A percentile compares a stretch with the other conserved stretches of the same genome.
Evolutionary conservation across 1,140 invertebrate genomes (phyloP).

Genomic region (Diprion similis): DNA sequence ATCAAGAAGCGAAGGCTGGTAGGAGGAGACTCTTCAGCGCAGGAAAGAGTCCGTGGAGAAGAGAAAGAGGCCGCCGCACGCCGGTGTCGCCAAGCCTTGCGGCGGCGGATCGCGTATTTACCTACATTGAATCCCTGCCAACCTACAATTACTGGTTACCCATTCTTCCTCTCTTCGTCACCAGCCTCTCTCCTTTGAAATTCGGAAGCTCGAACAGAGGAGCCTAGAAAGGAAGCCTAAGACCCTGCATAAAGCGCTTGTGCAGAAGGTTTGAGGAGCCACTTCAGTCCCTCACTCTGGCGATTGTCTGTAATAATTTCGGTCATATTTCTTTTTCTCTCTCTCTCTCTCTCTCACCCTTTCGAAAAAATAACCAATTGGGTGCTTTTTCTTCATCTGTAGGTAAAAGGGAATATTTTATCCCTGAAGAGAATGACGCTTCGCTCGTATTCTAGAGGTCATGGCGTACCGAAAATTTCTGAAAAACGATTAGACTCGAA

Average conservation of each 20-base stretch:
- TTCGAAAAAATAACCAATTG: too few species aligned
- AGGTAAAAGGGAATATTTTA: too few species aligned
- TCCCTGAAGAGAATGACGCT: too few species aligned
- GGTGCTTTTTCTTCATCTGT: too few species aligned
- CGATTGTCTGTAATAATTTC: too few species aligned
- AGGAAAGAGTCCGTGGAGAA: neutral
- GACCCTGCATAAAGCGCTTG: conserved; percentile 46
- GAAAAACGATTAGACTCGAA: too few species aligned
- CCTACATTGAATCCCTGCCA: conserved; percentile 63
- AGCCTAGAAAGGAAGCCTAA: conserved; percentile 36
- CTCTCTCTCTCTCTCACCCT: too few species aligned
- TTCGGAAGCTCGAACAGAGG: conserved; percentile 39
- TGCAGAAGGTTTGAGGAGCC: neutral
- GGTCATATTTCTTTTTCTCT: too few species aligned
- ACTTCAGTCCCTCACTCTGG: neutral
- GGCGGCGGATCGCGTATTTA: conserved; percentile 53
- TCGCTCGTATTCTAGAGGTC: too few species aligned
- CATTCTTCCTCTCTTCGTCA: conserved; percentile 44
- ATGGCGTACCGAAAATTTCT: too few species aligned
- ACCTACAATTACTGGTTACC: conserved; percentile 61
- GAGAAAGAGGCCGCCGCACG: conserved; percentile 46
- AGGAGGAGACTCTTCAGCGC: neutral
- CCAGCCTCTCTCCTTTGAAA: conserved; percentile 47
- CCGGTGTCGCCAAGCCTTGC: conserved; percentile 42
- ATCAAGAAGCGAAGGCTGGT: conserved; percentile 17